Evolutionary conservation across 1,140 invertebrate genomes (phyloP).

Genomic region (Anadara kagoshimensis): DNA sequence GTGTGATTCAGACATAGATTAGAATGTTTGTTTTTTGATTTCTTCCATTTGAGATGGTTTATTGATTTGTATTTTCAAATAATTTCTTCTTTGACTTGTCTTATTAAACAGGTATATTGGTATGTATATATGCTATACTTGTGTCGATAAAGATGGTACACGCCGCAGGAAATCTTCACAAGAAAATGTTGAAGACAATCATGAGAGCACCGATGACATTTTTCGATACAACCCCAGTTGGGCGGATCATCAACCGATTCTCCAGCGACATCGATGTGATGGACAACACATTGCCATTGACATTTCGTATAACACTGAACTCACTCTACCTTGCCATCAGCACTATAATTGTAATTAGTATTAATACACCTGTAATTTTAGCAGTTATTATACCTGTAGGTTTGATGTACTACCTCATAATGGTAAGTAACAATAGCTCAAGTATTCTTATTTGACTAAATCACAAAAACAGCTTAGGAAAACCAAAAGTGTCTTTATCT

Average conservation of each 20-base stretch:
- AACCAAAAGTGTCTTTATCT: too few species aligned
- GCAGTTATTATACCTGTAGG: slow-evolving; percentile 75
- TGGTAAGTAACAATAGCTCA: slow-evolving; percentile 58
- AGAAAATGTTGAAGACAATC: slow-evolving; percentile 70
- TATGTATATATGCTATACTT: slow-evolving; percentile 51
- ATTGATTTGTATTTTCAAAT: too few species aligned
- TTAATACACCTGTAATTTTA: slow-evolving; percentile 58
- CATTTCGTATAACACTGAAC: slow-evolving; percentile 69
- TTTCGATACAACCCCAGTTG: slow-evolving; percentile 80
- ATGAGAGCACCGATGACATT: slow-evolving; percentile 77
- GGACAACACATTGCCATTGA: slow-evolving; percentile 73
- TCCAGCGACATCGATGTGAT: slow-evolving; percentile 77
- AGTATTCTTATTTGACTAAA: too few species aligned
- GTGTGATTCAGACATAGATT: too few species aligned
- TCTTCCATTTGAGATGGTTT: too few species aligned
- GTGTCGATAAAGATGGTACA: slow-evolving; percentile 57
- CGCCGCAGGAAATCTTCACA: slow-evolving; percentile 67
- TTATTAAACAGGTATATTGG: slow-evolving; percentile 50
- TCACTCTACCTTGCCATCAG: slow-evolving; percentile 55
- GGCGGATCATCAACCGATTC: slow-evolving; percentile 79
- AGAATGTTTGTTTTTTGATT: too few species aligned
- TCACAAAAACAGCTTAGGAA: too few species aligned
- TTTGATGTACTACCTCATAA: slow-evolving; percentile 77
- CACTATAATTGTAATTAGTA: slow-evolving; percentile 53
- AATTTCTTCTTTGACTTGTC: too few species aligned